phyloP scores from a whole-genome alignment of 2,888 invertebrate species.

The Notodonta ziczac region DNA sequence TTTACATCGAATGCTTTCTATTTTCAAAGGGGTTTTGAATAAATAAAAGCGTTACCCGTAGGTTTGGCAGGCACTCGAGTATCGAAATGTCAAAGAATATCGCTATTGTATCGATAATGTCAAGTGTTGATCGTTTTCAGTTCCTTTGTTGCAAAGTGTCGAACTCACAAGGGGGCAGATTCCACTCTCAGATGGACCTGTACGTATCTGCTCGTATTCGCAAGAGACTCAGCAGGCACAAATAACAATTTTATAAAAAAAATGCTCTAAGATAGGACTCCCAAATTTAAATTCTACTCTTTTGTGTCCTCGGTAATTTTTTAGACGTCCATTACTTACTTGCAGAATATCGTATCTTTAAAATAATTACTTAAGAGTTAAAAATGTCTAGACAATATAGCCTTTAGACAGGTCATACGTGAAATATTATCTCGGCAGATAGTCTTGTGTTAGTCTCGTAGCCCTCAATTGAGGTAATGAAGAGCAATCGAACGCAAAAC shows the following conservation, averaged over 20 bases:
- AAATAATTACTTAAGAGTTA: background rate
- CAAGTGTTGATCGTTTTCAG: background rate
- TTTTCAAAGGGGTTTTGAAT: background rate
- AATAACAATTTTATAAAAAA: too few relatives aligned
- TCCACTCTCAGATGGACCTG: background rate
- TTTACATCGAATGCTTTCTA: background rate
- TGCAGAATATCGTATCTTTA: too few relatives aligned
- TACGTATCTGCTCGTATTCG: too few relatives aligned
- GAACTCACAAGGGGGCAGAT: background rate
- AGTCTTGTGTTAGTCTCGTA: background rate
- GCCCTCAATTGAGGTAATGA: slow-evolving; percentile 21
- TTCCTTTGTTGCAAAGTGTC: background rate
- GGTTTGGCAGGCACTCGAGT: background rate
- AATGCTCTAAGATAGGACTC: too few relatives aligned
- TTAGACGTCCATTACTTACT: too few relatives aligned
- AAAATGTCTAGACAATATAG: slow-evolving; percentile 1
- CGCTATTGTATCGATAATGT: background rate
- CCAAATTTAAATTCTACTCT: too few relatives aligned
- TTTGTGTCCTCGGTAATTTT: too few relatives aligned
- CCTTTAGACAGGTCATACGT: background rate
- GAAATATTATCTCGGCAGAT: slow-evolving; percentile 4
- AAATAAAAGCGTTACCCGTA: background rate
- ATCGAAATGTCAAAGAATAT: background rate
- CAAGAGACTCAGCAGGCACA: too few relatives aligned
- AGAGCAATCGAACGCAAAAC: slow-evolving; percentile 23